phyloP scores from a whole-genome alignment of 2,797 vertebrate species.

The Alauda arvensis region DNA sequence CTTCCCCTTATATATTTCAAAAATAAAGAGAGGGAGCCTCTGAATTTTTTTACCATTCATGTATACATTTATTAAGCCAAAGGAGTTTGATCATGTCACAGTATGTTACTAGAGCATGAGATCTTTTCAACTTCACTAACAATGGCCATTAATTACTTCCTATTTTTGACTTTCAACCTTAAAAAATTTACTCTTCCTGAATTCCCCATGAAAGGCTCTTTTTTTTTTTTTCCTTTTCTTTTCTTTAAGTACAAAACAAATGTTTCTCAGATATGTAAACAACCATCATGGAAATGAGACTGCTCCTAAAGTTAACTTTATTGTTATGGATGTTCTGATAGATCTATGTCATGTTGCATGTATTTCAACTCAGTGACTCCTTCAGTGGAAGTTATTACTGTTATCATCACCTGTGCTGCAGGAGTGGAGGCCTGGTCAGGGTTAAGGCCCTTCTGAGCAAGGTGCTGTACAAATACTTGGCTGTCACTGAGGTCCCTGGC shows the following conservation, averaged over 20 bases:
- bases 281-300: slow-evolving; percentile 14
- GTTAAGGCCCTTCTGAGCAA: neutral
- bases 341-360: neutral
- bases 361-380: slow-evolving; percentile 16
- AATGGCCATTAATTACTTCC: neutral
- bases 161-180: neutral
- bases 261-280: slow-evolving; percentile 48
- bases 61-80: slow-evolving; percentile 39
- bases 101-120: neutral
- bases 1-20: neutral
- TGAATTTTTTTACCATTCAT: slow-evolving; percentile 10
- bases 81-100: slow-evolving; percentile 25
- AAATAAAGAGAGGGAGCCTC: neutral
- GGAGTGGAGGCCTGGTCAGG: neutral
- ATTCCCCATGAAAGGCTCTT: neutral
- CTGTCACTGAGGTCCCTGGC: neutral
- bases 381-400: neutral
- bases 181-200: neutral
- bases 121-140: neutral
- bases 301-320: neutral
- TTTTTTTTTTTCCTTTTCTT: neutral
- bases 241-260: slow-evolving; percentile 46
- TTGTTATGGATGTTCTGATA: neutral
- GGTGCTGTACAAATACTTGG: neutral
- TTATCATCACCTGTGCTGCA: neutral